Conservation (phyloP, 2,113 vertebrate genomes). For the Carettochelys insculpta region DNA sequence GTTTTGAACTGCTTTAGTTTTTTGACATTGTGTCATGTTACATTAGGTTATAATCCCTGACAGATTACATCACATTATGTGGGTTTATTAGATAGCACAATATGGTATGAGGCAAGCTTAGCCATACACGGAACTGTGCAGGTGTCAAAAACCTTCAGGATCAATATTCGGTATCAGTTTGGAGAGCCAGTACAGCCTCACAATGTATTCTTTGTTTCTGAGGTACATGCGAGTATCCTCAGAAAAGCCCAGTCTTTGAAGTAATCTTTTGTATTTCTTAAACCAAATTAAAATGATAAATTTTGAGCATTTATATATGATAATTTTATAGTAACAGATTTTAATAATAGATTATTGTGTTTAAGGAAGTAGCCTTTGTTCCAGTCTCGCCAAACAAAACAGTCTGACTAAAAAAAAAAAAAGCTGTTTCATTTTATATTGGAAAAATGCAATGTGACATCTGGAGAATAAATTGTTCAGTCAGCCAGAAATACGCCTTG, state of each 20-base stretch:
- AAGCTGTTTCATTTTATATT: constrained; percentile 85
- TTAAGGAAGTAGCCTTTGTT: constrained; percentile 74
- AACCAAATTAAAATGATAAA: constrained; percentile 28
- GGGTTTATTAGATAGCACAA: constrained; percentile 30
- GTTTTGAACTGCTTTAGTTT: constrained; percentile 56
- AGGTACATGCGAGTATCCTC: not conserved
- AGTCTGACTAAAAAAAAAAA: constrained; percentile 71
- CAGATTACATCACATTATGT: not conserved
- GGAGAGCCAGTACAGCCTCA: not conserved
- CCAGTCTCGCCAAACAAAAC: constrained; percentile 75
- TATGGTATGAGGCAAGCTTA: constrained; percentile 50
- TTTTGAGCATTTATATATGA: constrained; percentile 23
- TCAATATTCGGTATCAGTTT: not conserved
- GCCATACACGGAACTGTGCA: constrained; percentile 5
- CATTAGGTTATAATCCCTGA: constrained; percentile 51
- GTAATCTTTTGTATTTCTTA: not conserved
- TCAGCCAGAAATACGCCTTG: constrained; percentile 87
- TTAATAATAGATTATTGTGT: constrained; percentile 61
- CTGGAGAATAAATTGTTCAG: constrained; percentile 88
- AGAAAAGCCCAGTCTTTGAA: not conserved
- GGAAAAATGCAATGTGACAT: constrained; percentile 87
- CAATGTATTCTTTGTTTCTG: not conserved
- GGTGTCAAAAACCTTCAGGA: constrained; percentile 33
- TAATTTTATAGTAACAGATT: constrained; percentile 52
- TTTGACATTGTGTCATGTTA: constrained; percentile 43